Evolutionary conservation across 2,888 invertebrate genomes (phyloP).

Genomic region (Apotomis turbidana): DNA sequence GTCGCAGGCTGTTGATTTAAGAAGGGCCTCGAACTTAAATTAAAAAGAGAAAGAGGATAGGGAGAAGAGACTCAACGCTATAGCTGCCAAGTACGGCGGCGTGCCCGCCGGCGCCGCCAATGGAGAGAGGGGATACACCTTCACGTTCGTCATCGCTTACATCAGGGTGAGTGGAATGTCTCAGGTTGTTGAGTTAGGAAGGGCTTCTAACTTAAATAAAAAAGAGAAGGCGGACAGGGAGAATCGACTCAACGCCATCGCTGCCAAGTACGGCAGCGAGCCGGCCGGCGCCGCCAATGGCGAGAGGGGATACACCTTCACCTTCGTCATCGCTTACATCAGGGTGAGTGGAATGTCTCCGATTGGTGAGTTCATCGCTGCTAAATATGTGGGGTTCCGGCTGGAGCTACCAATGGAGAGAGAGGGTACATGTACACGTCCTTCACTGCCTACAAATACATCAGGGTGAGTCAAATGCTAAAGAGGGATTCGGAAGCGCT

Average conservation of each 20-base stretch:
- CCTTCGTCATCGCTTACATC: slow-evolving; percentile 99
- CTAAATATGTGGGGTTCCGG: slow-evolving; percentile 91
- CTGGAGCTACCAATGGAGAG: slow-evolving; percentile 96
- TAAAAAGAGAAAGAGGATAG: slow-evolving; percentile 52
- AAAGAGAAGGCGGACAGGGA: slow-evolving; percentile 63
- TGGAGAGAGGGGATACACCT: slow-evolving; percentile 96
- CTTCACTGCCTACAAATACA: slow-evolving; percentile 93
- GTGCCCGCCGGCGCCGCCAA: slow-evolving; percentile 96
- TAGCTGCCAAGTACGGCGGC: slow-evolving; percentile 91
- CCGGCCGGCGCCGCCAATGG: slow-evolving; percentile 97
- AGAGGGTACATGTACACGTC: slow-evolving; percentile 98
- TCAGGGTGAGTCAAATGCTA: slow-evolving; percentile 86
- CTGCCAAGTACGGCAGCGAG: slow-evolving; percentile 90
- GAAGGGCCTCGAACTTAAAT: no score
- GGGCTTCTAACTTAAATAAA: no score
- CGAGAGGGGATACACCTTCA: slow-evolving; percentile 96
- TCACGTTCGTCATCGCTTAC: slow-evolving; percentile 99
- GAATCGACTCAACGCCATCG: slow-evolving; percentile 90
- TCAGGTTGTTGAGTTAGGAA: no score
- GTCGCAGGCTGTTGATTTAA: no score
- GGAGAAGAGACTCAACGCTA: slow-evolving; percentile 87
- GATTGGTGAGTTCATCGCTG: slow-evolving; percentile 82
- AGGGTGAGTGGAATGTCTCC: slow-evolving; percentile 84
- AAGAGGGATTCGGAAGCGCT: no score
- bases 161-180: slow-evolving; percentile 87